Base-by-base conservation (phyloP, 2,888 invertebrate genomes). In the Lasioglossum figueresi region DNA sequence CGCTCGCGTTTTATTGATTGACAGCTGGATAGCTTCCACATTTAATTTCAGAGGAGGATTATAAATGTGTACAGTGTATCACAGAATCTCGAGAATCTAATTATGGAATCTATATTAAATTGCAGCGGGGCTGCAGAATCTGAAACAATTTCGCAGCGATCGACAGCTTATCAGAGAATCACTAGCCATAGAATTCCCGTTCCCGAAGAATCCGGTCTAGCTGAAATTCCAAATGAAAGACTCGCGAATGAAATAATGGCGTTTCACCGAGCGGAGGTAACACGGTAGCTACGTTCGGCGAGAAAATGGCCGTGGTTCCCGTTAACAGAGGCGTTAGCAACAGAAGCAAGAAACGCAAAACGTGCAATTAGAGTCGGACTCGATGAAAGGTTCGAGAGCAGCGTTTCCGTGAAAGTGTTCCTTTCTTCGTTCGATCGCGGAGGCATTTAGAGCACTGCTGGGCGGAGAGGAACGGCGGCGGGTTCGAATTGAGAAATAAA, bases 401-500 rank as follows among this genome's bases (percentile, higher is more conserved):
- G 40, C 34, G 34, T 68, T 68, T 37, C 37, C 68, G 68, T 37
- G 37, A 68, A 37, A 68, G 37, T n/a, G n/a, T n/a, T 45, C 14
- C 16, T 4, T 34, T 43, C 43, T 8, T 23, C 27, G 37, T 23
- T 37, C 8, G 12, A 37, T 68, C 68, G 34, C 37, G 66, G n/a
- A 40, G 23, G 40, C 68, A 68, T 68, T 68, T 40, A 68, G 68
- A 68, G 34, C 23, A 19, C 34, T n/a, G 14, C 16, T 23, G 63
- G 16, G 19, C 10, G 48, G 37, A n/a, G 31, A 59, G n/a, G 4
- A 59, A 27, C 34, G 34, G 16, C 34, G 23, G 16, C 27, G 59
- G 59, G 31, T 3, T 52, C 31, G 71, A 76, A 83, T 83, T 83
- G 83, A 83, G 83, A 79, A 75, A 83, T 83, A 83, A 83, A 83